Percentiles rank a stretch among this genome's conserved stretches.
phyloP scores from a whole-genome alignment of 2,113 vertebrate genomes.

The Engraulis encrasicolus region DNA sequence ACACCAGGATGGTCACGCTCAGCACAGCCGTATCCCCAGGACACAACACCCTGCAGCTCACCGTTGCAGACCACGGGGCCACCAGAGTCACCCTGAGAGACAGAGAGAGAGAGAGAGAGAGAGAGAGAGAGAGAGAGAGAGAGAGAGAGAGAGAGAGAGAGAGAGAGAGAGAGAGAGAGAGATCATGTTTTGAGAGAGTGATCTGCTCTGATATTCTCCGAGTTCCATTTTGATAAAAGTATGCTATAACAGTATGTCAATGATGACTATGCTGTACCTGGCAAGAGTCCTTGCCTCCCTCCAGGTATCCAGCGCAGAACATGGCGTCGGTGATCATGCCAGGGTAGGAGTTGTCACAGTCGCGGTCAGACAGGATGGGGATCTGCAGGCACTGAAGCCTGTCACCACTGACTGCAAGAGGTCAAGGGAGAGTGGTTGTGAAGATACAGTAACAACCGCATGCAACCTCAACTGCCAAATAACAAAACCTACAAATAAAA shows the following conservation, averaged over 20 bases:
- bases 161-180: no score
- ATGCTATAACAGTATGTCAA: background rate
- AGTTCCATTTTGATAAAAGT: no score
- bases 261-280: constrained; percentile 62
- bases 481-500: no score
- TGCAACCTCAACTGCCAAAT: no score
- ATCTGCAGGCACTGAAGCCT: constrained; percentile 74
- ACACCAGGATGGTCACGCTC: constrained; percentile 70
- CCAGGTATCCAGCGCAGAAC: constrained; percentile 78
- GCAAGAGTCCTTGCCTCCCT: constrained; percentile 81
- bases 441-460: no score
- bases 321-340: constrained; percentile 74
- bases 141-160: no score
- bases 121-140: background rate
- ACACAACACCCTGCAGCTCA: constrained; percentile 78
- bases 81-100: constrained; percentile 80
- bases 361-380: constrained; percentile 67
- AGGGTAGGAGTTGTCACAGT: constrained; percentile 70
- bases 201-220: no score
- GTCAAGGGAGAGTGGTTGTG: background rate
- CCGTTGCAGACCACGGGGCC: constrained; percentile 79
- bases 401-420: constrained; percentile 20
- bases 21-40: constrained; percentile 78
- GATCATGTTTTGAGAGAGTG: no score
- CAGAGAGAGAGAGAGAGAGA: constrained; percentile 8